Percentiles rank a stretch among this genome's conserved stretches.
Conservation (phyloP, 2,113 vertebrate species). For the Callorhinus ursinus region DNA sequence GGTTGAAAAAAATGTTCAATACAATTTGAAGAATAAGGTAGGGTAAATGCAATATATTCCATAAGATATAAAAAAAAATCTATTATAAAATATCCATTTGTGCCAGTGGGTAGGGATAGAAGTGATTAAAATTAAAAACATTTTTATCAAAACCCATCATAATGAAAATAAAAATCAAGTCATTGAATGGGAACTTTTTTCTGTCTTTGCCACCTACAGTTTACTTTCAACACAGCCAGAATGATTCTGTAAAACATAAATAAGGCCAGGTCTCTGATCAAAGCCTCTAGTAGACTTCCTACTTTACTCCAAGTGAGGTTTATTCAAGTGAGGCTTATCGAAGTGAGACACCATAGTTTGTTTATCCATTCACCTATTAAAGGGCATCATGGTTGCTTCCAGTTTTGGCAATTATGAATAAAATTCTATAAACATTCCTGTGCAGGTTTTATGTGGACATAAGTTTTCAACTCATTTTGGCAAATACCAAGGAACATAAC, state of each 20-base stretch:
- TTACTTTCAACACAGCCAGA: not conserved
- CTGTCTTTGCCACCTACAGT: not conserved
- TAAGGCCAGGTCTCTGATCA: not conserved
- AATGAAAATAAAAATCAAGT: not conserved
- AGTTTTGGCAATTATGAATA: not conserved
- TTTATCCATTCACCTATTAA: not conserved
- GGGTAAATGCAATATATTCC: not conserved
- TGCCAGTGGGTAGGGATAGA: not conserved
- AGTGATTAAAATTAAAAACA: not conserved
- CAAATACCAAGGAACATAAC: not conserved
- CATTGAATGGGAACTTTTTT: not conserved
- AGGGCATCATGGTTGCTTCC: not conserved
- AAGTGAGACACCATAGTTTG: not conserved
- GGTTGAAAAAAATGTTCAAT: not conserved
- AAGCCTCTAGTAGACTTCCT: not conserved
- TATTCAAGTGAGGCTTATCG: not conserved
- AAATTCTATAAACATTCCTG: not conserved
- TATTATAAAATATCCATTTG: not conserved
- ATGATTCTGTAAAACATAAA: not conserved
- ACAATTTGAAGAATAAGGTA: not conserved
- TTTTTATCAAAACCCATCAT: not conserved
- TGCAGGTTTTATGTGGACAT: not conserved
- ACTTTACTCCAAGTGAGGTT: not conserved
- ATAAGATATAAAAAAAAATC: not conserved
- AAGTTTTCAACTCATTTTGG: not conserved